Percentiles rank a stretch among this genome's conserved stretches.
Conservation (phyloP, 2,113 vertebrate genomes). For the Colossoma macropomum region DNA sequence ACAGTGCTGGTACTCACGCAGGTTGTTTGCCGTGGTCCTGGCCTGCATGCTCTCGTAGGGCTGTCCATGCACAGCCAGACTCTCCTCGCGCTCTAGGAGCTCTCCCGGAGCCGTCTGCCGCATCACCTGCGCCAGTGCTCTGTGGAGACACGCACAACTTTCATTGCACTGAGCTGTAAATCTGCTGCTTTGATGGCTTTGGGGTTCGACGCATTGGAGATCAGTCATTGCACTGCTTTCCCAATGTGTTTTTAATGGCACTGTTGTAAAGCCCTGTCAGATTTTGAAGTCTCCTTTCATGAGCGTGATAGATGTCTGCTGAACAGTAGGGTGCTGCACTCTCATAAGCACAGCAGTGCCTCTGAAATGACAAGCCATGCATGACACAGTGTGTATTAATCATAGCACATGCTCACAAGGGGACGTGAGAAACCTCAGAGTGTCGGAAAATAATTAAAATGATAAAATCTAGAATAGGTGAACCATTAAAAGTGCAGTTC, state of each 20-base stretch:
- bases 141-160: slow-evolving; percentile 70
- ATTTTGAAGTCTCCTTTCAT: neutral
- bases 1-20: slow-evolving; percentile 85
- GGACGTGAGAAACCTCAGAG: neutral
- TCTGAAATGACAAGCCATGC: neutral
- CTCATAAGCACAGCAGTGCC: neutral
- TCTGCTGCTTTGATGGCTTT: neutral
- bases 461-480: neutral
- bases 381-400: neutral
- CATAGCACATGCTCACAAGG: neutral
- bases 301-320: neutral
- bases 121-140: slow-evolving; percentile 95
- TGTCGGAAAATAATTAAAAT: slow-evolving; percentile 13
- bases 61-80: slow-evolving; percentile 86
- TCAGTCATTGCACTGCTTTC: neutral
- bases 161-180: neutral
- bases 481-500: neutral
- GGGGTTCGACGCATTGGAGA: neutral
- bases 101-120: slow-evolving; percentile 88
- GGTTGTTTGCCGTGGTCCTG: slow-evolving; percentile 83
- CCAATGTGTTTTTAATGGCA: neutral
- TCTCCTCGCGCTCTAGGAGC: slow-evolving; percentile 86
- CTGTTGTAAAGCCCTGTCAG: neutral
- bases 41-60: slow-evolving; percentile 93
- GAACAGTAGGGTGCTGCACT: neutral